Evolutionary conservation across 1,140 invertebrate species (phyloP).

Genomic region (Paramacrobiotus metropolitanus): DNA sequence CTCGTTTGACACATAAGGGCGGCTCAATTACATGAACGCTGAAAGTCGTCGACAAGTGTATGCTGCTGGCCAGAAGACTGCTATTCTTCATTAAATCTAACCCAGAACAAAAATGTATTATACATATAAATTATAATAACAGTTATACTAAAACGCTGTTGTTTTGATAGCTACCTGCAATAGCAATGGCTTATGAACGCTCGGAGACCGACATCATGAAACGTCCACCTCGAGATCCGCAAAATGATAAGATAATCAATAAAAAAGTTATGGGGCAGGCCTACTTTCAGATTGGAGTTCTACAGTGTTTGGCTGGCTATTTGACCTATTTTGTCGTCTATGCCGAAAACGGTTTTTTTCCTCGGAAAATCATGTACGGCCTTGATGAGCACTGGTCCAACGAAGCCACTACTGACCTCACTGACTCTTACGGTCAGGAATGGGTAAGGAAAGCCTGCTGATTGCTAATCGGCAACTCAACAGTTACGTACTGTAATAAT

Average conservation of each 20-base stretch:
- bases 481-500: no score
- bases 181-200: not conserved
- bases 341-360: slow-evolving; percentile 35
- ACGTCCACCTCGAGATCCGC: not conserved
- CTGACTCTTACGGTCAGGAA: slow-evolving; percentile 35
- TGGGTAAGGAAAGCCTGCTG: slow-evolving; percentile 24
- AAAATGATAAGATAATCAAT: not conserved
- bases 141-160: no score
- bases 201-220: not conserved
- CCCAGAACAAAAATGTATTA: no score
- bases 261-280: slow-evolving; percentile 12
- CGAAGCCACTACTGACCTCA: slow-evolving; percentile 30
- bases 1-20: no score
- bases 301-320: slow-evolving; percentile 28
- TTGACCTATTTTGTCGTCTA: slow-evolving; percentile 34
- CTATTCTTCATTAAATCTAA: no score
- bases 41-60: no score
- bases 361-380: slow-evolving; percentile 25
- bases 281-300: slow-evolving; percentile 30
- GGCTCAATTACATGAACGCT: no score
- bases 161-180: not conserved
- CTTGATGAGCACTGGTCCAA: slow-evolving; percentile 31
- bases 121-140: no score
- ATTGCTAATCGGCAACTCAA: no score
- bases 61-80: no score